Conservation (phyloP, 2,888 invertebrate species). For the Drosophila vallismaia region DNA sequence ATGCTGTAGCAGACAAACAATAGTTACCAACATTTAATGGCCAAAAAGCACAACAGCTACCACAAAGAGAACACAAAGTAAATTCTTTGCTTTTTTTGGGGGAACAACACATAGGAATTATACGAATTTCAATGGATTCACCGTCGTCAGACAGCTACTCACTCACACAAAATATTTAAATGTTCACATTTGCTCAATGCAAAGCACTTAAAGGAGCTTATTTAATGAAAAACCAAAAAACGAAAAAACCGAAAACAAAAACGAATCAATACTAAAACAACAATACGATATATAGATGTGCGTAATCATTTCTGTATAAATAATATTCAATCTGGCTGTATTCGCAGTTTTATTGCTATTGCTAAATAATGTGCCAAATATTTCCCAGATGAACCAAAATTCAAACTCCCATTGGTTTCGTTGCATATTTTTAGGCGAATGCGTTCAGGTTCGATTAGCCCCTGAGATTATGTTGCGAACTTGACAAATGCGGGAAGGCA, state of each 20-base stretch:
- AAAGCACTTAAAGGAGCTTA: conserved; percentile 69
- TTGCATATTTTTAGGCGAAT: conserved; percentile 63
- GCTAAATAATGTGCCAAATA: conserved; percentile 58
- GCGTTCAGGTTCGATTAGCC: conserved; percentile 31
- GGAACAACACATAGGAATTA: conserved; percentile 83
- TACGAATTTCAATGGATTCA: conserved; percentile 80
- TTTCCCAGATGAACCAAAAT: conserved; percentile 37
- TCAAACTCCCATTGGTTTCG: conserved; percentile 40
- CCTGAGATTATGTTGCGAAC: conserved; percentile 31
- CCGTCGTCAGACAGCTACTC: conserved; percentile 59
- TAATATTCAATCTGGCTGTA: conserved; percentile 58
- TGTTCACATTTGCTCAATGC: conserved; percentile 73
- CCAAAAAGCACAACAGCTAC: conserved; percentile 37
- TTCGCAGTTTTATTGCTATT: conserved; percentile 56
- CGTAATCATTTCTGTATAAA: conserved; percentile 30
- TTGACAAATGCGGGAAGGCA: conserved; percentile 12
- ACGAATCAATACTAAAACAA: conserved; percentile 42
- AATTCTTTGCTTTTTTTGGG: conserved; percentile 72
- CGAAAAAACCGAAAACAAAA: conserved; percentile 26
- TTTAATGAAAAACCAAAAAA: conserved; percentile 50
- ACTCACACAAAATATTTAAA: conserved; percentile 56
- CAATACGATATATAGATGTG: conserved; percentile 23
- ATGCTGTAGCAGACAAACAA: conserved; percentile 12
- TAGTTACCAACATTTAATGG: conserved; percentile 34
- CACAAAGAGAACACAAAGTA: conserved; percentile 51